These are phyloP conservation scores for Poecile montanus DNA, from an alignment of 2,797 vertebrate species.

Conservation along the genomic window DNA sequence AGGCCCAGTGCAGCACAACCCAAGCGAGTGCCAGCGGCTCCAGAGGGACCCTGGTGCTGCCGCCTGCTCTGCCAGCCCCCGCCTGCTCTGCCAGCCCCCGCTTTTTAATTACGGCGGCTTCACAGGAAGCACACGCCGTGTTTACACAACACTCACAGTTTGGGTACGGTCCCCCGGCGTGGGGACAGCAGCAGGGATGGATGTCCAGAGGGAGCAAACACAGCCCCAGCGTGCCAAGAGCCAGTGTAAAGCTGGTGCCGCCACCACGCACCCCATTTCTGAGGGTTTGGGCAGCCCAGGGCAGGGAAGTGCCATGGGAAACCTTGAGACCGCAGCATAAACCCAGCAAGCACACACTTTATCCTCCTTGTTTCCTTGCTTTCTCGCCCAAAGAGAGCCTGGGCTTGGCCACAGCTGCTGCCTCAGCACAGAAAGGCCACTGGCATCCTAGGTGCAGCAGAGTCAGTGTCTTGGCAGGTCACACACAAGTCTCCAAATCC, in stretches of 20 bases:
- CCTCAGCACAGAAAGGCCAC: neutral
- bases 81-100: neutral
- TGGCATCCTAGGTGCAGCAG: neutral
- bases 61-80: neutral
- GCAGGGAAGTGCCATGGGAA: neutral
- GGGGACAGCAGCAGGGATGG: slow-evolving; percentile 27
- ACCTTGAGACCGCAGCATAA: neutral
- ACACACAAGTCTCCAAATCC: neutral
- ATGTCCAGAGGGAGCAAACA: neutral
- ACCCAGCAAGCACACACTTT: neutral
- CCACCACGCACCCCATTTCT: neutral
- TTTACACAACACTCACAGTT: slow-evolving; percentile 36
- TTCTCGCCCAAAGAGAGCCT: neutral
- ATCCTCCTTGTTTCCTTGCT: neutral
- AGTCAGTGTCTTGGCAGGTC: neutral
- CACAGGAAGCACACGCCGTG: neutral
- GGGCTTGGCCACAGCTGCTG: neutral
- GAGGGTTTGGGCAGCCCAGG: neutral
- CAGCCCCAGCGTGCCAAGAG: neutral
- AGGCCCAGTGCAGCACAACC: fast-evolving
- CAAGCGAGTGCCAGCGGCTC: neutral
- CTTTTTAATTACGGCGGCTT: neutral
- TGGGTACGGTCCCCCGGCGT: neutral
- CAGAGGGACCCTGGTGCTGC: fast-evolving
- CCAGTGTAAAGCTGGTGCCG: neutral